Conservation (phyloP, 2,888 invertebrate genomes). For the Fabriciana adippe region DNA sequence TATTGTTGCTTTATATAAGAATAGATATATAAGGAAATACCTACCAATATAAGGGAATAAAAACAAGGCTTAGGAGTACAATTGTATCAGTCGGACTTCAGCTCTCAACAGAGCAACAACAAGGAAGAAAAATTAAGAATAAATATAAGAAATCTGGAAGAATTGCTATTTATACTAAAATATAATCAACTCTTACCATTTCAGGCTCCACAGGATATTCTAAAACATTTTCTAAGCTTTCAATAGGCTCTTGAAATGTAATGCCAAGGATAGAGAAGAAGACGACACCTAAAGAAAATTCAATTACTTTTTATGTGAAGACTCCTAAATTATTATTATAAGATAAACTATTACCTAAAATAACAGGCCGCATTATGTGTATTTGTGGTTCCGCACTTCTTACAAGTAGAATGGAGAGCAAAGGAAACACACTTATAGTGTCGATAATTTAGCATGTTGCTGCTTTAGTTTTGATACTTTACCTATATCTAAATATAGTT, state of each 20-base stretch:
- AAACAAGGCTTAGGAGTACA: too few relatives aligned
- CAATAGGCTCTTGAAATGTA: conserved; percentile 44
- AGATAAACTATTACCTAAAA: conserved; percentile 53
- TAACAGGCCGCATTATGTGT: conserved; percentile 56
- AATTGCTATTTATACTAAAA: background rate
- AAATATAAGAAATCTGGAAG: background rate
- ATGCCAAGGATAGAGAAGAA: conserved; percentile 39
- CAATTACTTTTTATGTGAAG: conserved; percentile 19
- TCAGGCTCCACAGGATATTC: conserved; percentile 45
- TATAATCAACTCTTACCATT: conserved; percentile 46
- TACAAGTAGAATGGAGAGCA: conserved; percentile 48
- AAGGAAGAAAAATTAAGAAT: too few relatives aligned
- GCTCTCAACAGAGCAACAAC: too few relatives aligned
- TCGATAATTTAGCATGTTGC: conserved; percentile 50
- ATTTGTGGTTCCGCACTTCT: conserved; percentile 43
- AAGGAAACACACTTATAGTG: conserved; percentile 62
- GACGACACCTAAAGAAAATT: conserved; percentile 40
- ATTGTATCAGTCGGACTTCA: too few relatives aligned
- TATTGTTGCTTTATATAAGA: too few relatives aligned
- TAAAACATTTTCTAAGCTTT: conserved; percentile 47
- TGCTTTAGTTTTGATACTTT: conserved; percentile 55
- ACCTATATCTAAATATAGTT: background rate
- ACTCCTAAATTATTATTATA: conserved; percentile 18
- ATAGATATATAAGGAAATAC: too few relatives aligned
- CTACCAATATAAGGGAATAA: too few relatives aligned